Evolutionary conservation across 2,888 invertebrate species (phyloP).

Genomic region (Phasia obesa): DNA sequence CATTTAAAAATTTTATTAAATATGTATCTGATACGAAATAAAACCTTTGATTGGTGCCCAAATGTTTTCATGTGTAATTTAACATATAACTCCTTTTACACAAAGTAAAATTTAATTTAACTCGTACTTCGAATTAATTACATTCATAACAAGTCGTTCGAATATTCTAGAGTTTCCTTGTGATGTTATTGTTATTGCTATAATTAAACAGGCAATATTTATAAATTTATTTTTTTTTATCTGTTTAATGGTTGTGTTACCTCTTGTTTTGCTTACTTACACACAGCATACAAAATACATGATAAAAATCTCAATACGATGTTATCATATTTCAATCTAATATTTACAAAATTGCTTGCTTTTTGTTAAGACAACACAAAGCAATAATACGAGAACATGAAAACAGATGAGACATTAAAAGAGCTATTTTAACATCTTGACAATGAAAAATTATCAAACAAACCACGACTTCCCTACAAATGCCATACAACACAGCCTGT

Average conservation of each 20-base stretch:
- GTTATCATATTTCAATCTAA: conserved; percentile 56
- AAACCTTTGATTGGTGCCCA: background rate
- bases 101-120: conserved; percentile 21
- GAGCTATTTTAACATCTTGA: conserved; percentile 22
- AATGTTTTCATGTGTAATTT: background rate
- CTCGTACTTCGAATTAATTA: conserved; percentile 23
- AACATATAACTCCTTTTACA: background rate
- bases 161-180: background rate
- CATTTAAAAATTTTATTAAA: too few relatives aligned
- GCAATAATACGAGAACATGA: background rate
- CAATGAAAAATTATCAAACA: conserved; percentile 18
- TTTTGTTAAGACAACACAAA: conserved; percentile 12
- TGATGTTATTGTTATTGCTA: background rate
- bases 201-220: conserved; percentile 11
- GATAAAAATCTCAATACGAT: conserved; percentile 47
- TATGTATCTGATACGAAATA: too few relatives aligned
- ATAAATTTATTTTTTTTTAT: background rate
- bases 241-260: conserved; percentile 31
- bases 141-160: conserved; percentile 2
- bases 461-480: background rate
- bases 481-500: background rate
- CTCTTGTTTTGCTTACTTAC: background rate
- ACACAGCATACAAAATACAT: background rate
- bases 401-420: background rate
- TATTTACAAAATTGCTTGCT: conserved; percentile 35